Conservation (phyloP, 2,797 vertebrate genomes). For the Danionella dracula region DNA sequence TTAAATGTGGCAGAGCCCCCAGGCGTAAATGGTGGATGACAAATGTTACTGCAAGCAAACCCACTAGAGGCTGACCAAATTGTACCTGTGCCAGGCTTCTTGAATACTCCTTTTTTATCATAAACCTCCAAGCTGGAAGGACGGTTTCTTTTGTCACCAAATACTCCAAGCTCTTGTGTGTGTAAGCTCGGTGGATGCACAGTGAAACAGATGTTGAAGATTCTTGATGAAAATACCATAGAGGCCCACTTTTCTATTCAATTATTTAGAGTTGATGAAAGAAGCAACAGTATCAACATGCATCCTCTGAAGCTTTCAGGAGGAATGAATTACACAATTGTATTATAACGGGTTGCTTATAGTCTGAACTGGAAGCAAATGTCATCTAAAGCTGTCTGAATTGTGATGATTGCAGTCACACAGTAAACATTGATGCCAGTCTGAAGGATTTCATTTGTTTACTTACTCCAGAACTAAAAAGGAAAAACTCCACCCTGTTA, state of each 20-base stretch:
- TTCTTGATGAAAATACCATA: constrained; percentile 65
- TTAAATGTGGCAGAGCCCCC: constrained; percentile 68
- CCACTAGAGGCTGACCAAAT: constrained; percentile 68
- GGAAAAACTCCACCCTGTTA: constrained; percentile 36
- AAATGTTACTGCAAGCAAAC: constrained; percentile 59
- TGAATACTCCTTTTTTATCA: constrained; percentile 52
- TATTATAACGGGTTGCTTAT: constrained; percentile 66
- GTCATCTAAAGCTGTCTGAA: constrained; percentile 57
- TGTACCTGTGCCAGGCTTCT: constrained; percentile 59
- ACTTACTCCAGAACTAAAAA: constrained; percentile 20
- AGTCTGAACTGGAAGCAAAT: constrained; percentile 69
- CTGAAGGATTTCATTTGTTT: no score
- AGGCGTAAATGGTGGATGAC: constrained; percentile 62
- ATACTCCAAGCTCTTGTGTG: constrained; percentile 18
- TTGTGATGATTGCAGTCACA: constrained; percentile 47
- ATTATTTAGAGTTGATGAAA: constrained; percentile 74
- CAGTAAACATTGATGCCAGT: constrained; percentile 28
- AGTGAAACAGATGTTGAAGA: constrained; percentile 58
- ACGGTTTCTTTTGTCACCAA: constrained; percentile 55
- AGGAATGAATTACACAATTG: constrained; percentile 67
- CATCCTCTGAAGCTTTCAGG: constrained; percentile 57
- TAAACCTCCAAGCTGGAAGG: constrained; percentile 59
- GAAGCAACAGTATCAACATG: constrained; percentile 53
- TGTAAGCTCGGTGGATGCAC: constrained; percentile 12
- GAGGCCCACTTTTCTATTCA: constrained; percentile 69